Conservation (phyloP, 2,888 invertebrate genomes). For the Phyllotreta cruciferae region DNA sequence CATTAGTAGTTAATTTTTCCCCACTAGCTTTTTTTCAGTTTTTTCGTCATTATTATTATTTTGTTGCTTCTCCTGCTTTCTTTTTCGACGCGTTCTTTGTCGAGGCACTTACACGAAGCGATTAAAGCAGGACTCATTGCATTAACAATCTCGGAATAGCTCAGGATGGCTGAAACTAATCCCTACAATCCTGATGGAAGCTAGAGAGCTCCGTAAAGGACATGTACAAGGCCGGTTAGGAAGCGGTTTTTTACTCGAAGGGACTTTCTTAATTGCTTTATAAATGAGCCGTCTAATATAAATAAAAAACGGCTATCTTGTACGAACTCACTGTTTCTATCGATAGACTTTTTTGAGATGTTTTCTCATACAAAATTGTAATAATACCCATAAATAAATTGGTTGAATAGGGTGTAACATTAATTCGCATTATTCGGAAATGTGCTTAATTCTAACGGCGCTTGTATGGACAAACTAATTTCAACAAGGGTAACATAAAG, state of each 20-base stretch:
- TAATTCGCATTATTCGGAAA: too few relatives aligned
- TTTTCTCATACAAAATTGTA: too few relatives aligned
- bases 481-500: too few relatives aligned
- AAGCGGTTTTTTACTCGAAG: not conserved
- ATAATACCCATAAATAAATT: too few relatives aligned
- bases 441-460: too few relatives aligned
- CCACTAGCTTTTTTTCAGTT: not conserved
- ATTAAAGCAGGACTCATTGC: conserved; percentile 15
- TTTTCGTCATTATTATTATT: not conserved
- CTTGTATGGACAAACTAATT: too few relatives aligned
- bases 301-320: too few relatives aligned
- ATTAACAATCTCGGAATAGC: conserved; percentile 11
- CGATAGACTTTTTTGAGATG: too few relatives aligned
- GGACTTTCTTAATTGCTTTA: conserved; percentile 1
- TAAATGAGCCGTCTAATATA: too few relatives aligned
- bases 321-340: too few relatives aligned
- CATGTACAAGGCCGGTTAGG: not conserved
- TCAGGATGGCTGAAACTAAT: conserved; percentile 13
- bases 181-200: conserved; percentile 6
- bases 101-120: conserved; percentile 3
- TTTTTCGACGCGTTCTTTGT: not conserved
- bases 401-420: too few relatives aligned
- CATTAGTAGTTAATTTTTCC: too few relatives aligned
- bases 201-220: not conserved
- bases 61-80: not conserved